Conservation (phyloP, 2,113 vertebrate genomes). For the Zosterops pallidus region DNA sequence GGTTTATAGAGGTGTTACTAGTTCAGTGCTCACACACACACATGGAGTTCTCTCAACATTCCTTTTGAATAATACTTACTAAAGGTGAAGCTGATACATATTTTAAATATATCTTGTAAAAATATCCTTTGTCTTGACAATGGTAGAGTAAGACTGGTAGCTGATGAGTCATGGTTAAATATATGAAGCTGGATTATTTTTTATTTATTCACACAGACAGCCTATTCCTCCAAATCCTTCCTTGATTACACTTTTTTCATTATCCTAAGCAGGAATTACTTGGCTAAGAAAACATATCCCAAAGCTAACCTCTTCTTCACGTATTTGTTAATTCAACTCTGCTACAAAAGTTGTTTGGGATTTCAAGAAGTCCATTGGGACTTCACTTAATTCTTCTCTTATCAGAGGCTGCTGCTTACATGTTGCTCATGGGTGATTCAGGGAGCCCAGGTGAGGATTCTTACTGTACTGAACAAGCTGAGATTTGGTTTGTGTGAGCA, state of each 20-base stretch:
- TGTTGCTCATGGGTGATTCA: not conserved
- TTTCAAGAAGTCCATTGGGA: not conserved
- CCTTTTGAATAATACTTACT: not conserved
- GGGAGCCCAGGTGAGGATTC: not conserved
- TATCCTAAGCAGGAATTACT: not conserved
- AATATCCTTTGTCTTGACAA: not conserved
- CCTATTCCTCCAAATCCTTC: not conserved
- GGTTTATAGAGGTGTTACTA: not conserved
- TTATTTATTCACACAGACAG: not conserved
- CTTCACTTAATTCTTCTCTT: not conserved
- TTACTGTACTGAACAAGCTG: not conserved
- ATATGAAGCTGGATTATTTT: not conserved
- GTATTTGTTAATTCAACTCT: not conserved
- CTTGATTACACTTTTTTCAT: not conserved
- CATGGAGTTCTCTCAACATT: accelerated
- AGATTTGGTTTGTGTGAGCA: not conserved
- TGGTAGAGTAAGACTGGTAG: not conserved
- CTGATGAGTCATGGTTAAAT: not conserved
- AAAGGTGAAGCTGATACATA: not conserved
- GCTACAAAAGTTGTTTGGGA: not conserved
- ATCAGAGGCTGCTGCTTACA: not conserved
- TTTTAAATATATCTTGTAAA: not conserved
- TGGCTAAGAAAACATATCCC: not conserved
- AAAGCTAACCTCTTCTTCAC: not conserved
- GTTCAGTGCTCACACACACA: not conserved